phyloP scores from a whole-genome alignment of 2,888 invertebrate species.

The Sminthurinus aureus region DNA sequence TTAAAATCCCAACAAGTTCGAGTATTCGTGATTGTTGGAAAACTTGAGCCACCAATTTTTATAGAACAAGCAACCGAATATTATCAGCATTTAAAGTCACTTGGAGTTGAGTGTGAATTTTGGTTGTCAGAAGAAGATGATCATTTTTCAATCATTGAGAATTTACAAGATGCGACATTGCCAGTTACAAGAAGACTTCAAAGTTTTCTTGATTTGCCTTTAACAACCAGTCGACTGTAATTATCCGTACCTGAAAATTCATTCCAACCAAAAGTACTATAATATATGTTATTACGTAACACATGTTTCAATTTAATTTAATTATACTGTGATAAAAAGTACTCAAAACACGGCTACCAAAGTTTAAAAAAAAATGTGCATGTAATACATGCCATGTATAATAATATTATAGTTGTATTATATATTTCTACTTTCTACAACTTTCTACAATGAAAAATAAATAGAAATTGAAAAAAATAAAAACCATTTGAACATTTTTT shows the following conservation, averaged over 20 bases:
- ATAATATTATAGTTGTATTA: too few relatives aligned
- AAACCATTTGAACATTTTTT: too few relatives aligned
- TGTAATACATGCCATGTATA: too few relatives aligned
- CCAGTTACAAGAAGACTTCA: neutral
- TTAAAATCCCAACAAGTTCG: neutral
- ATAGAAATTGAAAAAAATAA: too few relatives aligned
- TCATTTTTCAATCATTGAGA: conserved; percentile 40
- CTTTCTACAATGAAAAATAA: too few relatives aligned
- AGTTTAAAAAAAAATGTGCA: too few relatives aligned
- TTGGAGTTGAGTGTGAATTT: neutral
- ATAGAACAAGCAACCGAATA: conserved; percentile 21
- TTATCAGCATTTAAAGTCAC: conserved; percentile 19
- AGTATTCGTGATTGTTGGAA: conserved; percentile 20
- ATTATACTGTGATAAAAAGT: too few relatives aligned
- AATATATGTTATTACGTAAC: neutral
- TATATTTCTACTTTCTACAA: too few relatives aligned
- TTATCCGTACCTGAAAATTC: neutral
- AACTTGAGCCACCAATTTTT: conserved; percentile 26
- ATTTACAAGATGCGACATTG: neutral
- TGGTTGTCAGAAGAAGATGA: conserved; percentile 31
- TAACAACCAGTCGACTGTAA: neutral
- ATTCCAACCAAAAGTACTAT: too few relatives aligned
- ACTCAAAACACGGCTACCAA: too few relatives aligned
- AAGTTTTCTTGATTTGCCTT: neutral
- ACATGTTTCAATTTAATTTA: too few relatives aligned